A percentile compares a stretch with the other conserved stretches of the same genome.
These are phyloP conservation scores for Resseliella maxima DNA, from an alignment of 2,888 invertebrate species.

Conservation along the genomic window DNA sequence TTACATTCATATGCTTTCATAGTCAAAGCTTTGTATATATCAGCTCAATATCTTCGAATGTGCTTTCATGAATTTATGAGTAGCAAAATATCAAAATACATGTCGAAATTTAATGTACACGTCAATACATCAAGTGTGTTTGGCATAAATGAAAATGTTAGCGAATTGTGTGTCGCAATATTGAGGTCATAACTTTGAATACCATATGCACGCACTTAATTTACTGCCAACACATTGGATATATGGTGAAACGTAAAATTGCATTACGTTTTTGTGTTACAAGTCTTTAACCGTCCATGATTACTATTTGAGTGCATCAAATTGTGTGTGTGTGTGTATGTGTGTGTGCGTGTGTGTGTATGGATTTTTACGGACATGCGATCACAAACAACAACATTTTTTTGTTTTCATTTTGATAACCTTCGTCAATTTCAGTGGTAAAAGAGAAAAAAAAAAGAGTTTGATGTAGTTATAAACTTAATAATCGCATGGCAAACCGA, in stretches of 20 bases:
- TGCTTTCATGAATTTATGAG: not conserved
- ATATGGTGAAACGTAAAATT: not conserved
- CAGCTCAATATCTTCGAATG: not conserved
- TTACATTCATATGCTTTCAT: too few species aligned
- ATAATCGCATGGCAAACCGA: conserved; percentile 9
- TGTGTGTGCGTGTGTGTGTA: not conserved
- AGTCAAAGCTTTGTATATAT: too few species aligned
- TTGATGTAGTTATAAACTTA: conserved; percentile 21
- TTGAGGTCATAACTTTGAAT: not conserved
- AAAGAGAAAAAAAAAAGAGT: not conserved
- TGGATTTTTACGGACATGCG: not conserved
- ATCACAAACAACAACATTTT: not conserved
- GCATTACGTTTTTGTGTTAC: not conserved
- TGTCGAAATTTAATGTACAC: conserved; percentile 22
- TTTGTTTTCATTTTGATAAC: not conserved
- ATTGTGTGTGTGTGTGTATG: not conserved
- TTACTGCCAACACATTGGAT: conserved; percentile 13
- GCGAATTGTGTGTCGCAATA: conserved; percentile 35
- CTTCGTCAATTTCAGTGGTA: not conserved
- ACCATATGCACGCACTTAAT: conserved; percentile 30
- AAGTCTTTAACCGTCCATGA: not conserved
- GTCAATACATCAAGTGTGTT: conserved; percentile 39
- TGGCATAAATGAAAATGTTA: not conserved
- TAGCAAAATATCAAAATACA: not conserved
- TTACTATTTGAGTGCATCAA: not conserved